Base-by-base conservation (phyloP, 2,113 vertebrate genomes). In the Apteryx owenii region DNA sequence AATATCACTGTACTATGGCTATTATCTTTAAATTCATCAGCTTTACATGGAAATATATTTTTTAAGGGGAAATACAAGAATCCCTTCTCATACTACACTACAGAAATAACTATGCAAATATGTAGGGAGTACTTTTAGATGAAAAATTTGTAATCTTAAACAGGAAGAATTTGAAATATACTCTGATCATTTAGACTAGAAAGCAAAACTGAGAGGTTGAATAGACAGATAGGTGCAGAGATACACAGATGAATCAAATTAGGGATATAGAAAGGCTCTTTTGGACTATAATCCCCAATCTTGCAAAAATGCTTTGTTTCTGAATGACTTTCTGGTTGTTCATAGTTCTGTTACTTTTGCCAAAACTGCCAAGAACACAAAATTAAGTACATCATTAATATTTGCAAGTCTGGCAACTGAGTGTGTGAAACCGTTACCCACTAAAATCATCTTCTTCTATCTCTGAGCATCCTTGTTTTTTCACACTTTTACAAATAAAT, bases 391-490 rank as follows among this genome's bases (percentile, higher is more conserved):
- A 11, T 20, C 3, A n/a, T 29, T 72, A 76, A 77, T 48, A 50
- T 60, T 16, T 91, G 7, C 17, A 19, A 72, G 25, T 48, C 11
- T 56, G 13, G 16, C 7, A 19, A 38, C 20, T 0, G 0, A 2
- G 0, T 22, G 5, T 54, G 8, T 64, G 56, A 81, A 92, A 80
- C 10, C 19, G 33, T 22, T 54, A 25, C 3, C n/a, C 14, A 28
- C 16, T 46, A 65, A 93, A 92, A 90, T n/a, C 21, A 56, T 75
- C 16, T 10, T 82, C n/a, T 78, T 75, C 3, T 5, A 22, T 22
- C 15, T 94, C 64, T 62, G 28, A 70, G 16, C 44, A 71, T 29
- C 8, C 18, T 72, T 84, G 76, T 78, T 86, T 72, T 17, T 90
- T 93, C 40, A 76, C 21, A 82, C 1, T 4, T 78, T 90, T 89